These are phyloP conservation scores for Camarhynchus parvulus DNA, from an alignment of 2,113 vertebrate genomes.

Conservation along the genomic window DNA sequence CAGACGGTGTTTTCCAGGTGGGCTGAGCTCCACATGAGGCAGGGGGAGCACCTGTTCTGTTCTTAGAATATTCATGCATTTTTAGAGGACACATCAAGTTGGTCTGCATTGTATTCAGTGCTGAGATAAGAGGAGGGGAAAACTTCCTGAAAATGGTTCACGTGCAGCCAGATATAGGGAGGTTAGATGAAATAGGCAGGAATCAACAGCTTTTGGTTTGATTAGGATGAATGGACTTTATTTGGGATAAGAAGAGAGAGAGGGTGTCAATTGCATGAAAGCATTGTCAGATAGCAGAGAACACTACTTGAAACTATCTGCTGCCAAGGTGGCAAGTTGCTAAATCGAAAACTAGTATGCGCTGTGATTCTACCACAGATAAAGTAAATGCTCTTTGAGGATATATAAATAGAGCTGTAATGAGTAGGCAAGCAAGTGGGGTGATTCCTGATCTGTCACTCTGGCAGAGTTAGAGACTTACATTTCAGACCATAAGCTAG, in stretches of 20 bases:
- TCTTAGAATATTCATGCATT: slow-evolving; percentile 10
- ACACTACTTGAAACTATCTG: slow-evolving; percentile 14
- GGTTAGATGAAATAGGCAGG: neutral
- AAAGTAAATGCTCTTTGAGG: slow-evolving; percentile 51
- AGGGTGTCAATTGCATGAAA: neutral
- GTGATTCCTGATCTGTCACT: slow-evolving; percentile 52
- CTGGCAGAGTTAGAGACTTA: neutral
- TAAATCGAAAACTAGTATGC: slow-evolving; percentile 55
- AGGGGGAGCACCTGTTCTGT: slow-evolving; percentile 62
- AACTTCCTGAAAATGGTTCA: neutral
- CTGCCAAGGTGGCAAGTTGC: slow-evolving; percentile 38
- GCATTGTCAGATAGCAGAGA: neutral
- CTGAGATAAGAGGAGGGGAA: neutral
- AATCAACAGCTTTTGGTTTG: slow-evolving; percentile 43
- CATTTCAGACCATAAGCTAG: neutral
- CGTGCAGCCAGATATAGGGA: neutral
- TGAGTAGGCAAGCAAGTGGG: slow-evolving; percentile 8
- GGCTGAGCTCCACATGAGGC: slow-evolving; percentile 53
- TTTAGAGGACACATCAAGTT: slow-evolving; percentile 17
- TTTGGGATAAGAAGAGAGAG: neutral
- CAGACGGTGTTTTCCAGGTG: slow-evolving; percentile 61
- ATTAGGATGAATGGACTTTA: slow-evolving; percentile 44
- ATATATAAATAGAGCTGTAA: slow-evolving; percentile 57
- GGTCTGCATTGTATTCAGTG: neutral
- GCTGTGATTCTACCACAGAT: slow-evolving; percentile 57